A percentile compares a stretch with the other conserved stretches of the same genome.
These are phyloP conservation scores for Andrena chrysosceles DNA, from an alignment of 2,888 invertebrate species.

Conservation along the genomic window DNA sequence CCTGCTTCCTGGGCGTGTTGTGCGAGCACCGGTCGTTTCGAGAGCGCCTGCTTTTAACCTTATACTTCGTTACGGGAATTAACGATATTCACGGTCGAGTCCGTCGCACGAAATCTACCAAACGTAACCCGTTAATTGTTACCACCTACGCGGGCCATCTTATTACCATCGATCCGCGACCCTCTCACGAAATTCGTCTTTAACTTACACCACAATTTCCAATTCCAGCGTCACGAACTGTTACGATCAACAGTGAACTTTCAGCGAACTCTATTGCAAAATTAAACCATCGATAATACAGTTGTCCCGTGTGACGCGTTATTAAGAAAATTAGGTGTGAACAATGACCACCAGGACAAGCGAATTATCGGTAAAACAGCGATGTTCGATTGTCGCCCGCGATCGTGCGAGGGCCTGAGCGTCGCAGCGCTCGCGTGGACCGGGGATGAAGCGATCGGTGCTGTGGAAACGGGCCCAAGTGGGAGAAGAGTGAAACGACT, in stretches of 20 bases:
- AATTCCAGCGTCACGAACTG: too few relatives aligned
- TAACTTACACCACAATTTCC: background rate
- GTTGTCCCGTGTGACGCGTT: too few relatives aligned
- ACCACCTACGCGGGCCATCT: background rate
- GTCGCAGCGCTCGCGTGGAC: background rate
- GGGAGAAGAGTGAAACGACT: background rate
- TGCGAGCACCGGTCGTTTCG: conserved; percentile 63
- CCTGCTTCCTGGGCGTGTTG: conserved; percentile 67
- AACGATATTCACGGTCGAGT: conserved; percentile 60
- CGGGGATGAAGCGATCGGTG: background rate
- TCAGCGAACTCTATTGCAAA: too few relatives aligned
- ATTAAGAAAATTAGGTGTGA: background rate
- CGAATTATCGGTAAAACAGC: background rate
- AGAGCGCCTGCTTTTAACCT: conserved; percentile 52
- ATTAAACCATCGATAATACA: too few relatives aligned
- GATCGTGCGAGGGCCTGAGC: too few relatives aligned
- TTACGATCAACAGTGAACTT: too few relatives aligned
- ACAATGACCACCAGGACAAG: background rate
- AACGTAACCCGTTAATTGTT: conserved; percentile 30
- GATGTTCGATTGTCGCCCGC: too few relatives aligned
- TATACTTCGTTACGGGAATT: conserved; percentile 67
- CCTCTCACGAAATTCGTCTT: background rate
- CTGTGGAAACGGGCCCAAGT: background rate
- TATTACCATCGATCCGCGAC: background rate
- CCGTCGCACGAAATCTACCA: conserved; percentile 18